phyloP scores from a whole-genome alignment of 2,113 vertebrate species.

The Neogale vison region DNA sequence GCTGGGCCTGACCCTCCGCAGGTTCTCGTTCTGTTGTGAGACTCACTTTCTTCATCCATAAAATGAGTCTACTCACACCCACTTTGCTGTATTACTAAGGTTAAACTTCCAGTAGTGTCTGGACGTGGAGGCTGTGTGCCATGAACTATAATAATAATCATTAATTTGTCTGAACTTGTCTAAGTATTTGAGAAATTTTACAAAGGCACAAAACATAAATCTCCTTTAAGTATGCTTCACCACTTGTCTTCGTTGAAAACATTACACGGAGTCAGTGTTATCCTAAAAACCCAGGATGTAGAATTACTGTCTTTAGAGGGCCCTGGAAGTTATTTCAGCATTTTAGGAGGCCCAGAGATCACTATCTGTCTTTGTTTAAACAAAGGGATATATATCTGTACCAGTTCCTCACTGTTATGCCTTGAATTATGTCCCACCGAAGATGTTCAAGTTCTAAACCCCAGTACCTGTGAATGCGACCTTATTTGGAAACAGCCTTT shows the following conservation, averaged over 20 bases:
- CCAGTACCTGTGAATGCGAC: not conserved
- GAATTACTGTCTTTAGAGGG: not conserved
- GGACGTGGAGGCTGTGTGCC: not conserved
- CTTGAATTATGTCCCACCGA: not conserved
- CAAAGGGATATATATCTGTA: not conserved
- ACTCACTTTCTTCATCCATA: not conserved
- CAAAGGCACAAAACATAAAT: not conserved
- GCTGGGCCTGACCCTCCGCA: not conserved
- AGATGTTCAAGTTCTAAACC: not conserved
- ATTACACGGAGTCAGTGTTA: not conserved
- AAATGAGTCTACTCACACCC: not conserved
- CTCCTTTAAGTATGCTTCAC: not conserved
- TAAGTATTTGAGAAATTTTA: conserved; percentile 25
- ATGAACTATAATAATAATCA: not conserved
- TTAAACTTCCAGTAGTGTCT: not conserved
- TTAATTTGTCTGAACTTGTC: not conserved
- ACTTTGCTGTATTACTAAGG: not conserved
- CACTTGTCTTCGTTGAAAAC: conserved; percentile 21
- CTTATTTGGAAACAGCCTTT: not conserved
- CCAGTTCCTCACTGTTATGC: not conserved
- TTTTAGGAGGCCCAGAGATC: not conserved
- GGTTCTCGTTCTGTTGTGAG: not conserved
- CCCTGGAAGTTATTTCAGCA: not conserved
- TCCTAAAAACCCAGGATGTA: not conserved
- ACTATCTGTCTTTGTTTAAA: not conserved